Evolutionary conservation across 2,888 invertebrate species (phyloP).

Genomic region (Myopa testacea): DNA sequence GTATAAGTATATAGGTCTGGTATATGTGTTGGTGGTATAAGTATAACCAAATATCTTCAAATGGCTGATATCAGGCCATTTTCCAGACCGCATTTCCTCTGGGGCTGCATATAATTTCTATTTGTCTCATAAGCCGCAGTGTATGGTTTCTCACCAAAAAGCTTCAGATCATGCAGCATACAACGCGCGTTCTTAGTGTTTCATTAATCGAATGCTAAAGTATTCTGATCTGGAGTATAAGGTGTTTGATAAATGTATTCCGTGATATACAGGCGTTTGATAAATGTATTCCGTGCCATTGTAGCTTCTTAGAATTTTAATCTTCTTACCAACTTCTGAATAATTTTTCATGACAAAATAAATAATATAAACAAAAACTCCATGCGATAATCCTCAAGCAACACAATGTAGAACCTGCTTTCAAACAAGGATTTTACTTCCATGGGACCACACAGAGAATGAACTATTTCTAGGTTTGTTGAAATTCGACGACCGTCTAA

Average conservation of each 20-base stretch:
- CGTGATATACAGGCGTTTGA: not conserved
- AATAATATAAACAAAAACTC: not conserved
- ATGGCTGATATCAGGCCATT: too few relatives aligned
- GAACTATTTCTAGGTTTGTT: not conserved
- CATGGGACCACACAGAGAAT: not conserved
- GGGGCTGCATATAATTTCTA: not conserved
- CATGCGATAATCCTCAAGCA: not conserved
- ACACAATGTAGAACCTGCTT: not conserved
- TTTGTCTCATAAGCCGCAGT: too few relatives aligned
- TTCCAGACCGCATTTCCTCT: not conserved
- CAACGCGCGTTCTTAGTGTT: not conserved
- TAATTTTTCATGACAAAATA: not conserved
- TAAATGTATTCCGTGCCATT: not conserved
- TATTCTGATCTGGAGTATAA: not conserved
- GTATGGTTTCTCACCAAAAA: too few relatives aligned
- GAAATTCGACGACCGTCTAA: not conserved
- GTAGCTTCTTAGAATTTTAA: slow-evolving; percentile 1
- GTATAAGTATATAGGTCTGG: not conserved
- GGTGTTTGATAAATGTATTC: not conserved
- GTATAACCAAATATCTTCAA: too few relatives aligned
- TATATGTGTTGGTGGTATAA: not conserved
- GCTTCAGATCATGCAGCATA: too few relatives aligned
- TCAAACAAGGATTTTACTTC: not conserved
- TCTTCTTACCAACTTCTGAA: not conserved
- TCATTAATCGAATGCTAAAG: not conserved